A percentile compares a stretch with the other conserved stretches of the same genome.
phyloP scores from a whole-genome alignment of 2,113 vertebrate species.

The Phalacrocorax brasilianus region DNA sequence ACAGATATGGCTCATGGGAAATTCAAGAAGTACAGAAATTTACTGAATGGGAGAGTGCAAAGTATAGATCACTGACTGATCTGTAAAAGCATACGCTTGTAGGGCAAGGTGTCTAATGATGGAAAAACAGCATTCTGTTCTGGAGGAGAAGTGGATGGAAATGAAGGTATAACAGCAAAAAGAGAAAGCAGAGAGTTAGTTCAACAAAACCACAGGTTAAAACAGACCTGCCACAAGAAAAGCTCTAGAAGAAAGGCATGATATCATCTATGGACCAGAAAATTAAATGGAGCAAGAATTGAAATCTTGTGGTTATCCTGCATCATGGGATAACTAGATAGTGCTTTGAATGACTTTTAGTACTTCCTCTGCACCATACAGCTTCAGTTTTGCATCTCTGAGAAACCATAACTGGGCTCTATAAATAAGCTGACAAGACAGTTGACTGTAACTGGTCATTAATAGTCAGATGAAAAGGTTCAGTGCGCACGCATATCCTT shows the following conservation, averaged over 20 bases:
- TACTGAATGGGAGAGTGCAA: neutral
- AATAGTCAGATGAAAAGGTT: neutral
- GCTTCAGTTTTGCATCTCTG: neutral
- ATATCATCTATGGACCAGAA: neutral
- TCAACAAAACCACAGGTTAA: neutral
- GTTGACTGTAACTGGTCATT: neutral
- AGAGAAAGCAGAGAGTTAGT: neutral
- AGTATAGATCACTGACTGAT: neutral
- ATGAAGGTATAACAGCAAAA: neutral
- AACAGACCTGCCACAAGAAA: neutral
- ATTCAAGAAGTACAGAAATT: neutral
- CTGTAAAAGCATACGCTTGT: neutral
- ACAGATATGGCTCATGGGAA: neutral
- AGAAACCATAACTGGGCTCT: neutral
- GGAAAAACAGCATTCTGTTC: neutral
- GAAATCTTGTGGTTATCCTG: neutral
- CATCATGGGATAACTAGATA: neutral
- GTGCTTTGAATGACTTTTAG: neutral
- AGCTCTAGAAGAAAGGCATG: accelerated
- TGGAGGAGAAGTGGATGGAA: neutral
- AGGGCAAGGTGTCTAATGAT: neutral
- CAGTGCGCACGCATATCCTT: neutral
- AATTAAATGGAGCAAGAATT: neutral
- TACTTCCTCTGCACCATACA: neutral
- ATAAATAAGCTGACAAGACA: neutral